Evolutionary conservation across 2,888 invertebrate species (phyloP), one percentile per base, ranked within the genome.

Genomic region (Plebejus anna): DNA sequence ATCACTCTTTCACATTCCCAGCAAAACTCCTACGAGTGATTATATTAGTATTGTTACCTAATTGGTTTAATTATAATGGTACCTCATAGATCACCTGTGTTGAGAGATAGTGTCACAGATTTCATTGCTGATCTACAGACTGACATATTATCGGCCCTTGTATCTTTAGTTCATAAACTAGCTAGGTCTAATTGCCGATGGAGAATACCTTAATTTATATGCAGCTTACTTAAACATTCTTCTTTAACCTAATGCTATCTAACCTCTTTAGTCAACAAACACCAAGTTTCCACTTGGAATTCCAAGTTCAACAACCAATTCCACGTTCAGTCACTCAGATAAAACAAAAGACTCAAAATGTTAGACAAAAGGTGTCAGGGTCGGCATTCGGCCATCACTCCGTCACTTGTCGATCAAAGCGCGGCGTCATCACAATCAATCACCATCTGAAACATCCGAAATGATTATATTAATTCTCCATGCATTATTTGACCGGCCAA

Each of bases 401-500:
- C 73, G 32, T 73, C 73, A 73, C 73, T 51, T 55, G 73, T 73
- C 73, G 51, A 55, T 73, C 55, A 32, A 73, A 73, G 32, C 80
- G 92, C 92, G 80, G 80, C 84, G 87, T 93, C 93, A 93, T 84
- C 83, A 86, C 88, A 91, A 93, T 93, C 93, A 93, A 93, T 93
- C 93, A 93, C 90, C 90, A 89, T 90, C 90, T 88, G 87, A 87
- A 88, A 89, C 88, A 89, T 90, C 86, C 83, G 87, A 89, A 90
- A 91, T 92, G 90, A 90, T 89, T 90, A 91, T 90, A 93, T 93
- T 93, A 93, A 92, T 93, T 89, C 88, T 82, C 82, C 81, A 84
- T 85, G 87, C 87, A 90, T 92, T 93, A 92, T 93, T 92, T 92
- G 91, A 90, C 90, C 91, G 91, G 91, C 86, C 80, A 88, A 93